Evolutionary conservation across 2,797 vertebrate species (phyloP).

Genomic region (Galagoides demidoff): DNA sequence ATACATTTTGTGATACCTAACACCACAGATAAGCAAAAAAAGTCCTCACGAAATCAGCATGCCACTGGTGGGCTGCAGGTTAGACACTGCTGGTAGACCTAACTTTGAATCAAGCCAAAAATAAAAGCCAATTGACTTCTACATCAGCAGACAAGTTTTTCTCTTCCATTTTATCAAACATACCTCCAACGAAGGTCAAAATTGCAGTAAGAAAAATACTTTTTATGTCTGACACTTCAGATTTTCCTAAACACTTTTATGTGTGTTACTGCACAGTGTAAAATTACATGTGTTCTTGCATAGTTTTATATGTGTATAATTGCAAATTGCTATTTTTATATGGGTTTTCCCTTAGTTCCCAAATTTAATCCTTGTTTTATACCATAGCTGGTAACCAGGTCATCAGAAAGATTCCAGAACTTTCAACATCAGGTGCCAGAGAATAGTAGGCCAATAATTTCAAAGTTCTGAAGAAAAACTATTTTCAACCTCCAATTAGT

Average conservation of each 20-base stretch:
- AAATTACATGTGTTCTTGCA: not conserved
- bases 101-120: slow-evolving; percentile 22
- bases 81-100: not conserved
- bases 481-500: not conserved
- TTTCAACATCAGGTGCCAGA: not conserved
- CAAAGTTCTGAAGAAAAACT: not conserved
- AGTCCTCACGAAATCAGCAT: too few relatives aligned
- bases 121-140: not conserved
- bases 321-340: not conserved
- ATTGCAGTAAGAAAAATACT: not conserved
- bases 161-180: not conserved
- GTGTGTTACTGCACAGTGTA: not conserved
- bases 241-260: not conserved
- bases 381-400: not conserved
- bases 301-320: not conserved
- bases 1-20: too few relatives aligned
- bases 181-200: not conserved
- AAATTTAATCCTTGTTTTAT: not conserved
- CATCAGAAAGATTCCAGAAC: not conserved
- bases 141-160: not conserved
- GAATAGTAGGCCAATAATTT: not conserved
- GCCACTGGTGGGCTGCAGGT: too few relatives aligned
- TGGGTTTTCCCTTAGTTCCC: not conserved
- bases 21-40: too few relatives aligned
- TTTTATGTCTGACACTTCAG: not conserved